Evolutionary conservation across 2,888 invertebrate species (phyloP).

Genomic region (Mycalesis mineus): DNA sequence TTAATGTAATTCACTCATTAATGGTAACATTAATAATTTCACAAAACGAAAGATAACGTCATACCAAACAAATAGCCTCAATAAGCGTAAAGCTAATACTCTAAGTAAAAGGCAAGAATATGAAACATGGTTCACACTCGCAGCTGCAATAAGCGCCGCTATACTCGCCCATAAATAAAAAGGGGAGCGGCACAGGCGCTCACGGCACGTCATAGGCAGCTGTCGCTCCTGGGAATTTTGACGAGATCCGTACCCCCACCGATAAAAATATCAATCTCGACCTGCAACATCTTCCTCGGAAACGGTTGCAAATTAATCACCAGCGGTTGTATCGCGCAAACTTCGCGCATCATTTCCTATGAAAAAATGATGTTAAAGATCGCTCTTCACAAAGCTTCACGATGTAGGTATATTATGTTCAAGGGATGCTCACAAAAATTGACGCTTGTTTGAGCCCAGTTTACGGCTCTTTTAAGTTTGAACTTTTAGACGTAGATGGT

Average conservation of each 20-base stretch:
- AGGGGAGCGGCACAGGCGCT: conserved; percentile 57
- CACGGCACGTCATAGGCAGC: conserved; percentile 63
- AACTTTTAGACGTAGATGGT: no score
- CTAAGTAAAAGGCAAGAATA: conserved; percentile 54
- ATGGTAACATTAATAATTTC: no score
- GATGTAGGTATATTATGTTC: no score
- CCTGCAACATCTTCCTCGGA: conserved; percentile 13
- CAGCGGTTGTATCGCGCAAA: conserved; percentile 7
- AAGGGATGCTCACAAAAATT: no score
- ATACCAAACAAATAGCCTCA: conserved; percentile 49
- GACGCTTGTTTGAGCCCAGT: no score
- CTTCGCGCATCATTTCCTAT: conserved; percentile 2
- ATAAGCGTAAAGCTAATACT: conserved; percentile 52
- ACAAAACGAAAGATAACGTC: not conserved
- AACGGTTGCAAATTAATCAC: conserved; percentile 21
- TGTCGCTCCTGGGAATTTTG: conserved; percentile 53
- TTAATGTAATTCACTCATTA: no score
- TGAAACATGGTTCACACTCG: conserved; percentile 59
- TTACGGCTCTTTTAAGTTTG: no score
- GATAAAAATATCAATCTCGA: conserved; percentile 49
- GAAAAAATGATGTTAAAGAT: not conserved
- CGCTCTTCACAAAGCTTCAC: no score
- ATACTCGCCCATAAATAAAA: conserved; percentile 72
- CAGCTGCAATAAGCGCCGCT: conserved; percentile 67
- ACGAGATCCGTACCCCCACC: conserved; percentile 43